Conservation (phyloP, 2,888 invertebrate genomes). For the Chymomyza fuscimana region DNA sequence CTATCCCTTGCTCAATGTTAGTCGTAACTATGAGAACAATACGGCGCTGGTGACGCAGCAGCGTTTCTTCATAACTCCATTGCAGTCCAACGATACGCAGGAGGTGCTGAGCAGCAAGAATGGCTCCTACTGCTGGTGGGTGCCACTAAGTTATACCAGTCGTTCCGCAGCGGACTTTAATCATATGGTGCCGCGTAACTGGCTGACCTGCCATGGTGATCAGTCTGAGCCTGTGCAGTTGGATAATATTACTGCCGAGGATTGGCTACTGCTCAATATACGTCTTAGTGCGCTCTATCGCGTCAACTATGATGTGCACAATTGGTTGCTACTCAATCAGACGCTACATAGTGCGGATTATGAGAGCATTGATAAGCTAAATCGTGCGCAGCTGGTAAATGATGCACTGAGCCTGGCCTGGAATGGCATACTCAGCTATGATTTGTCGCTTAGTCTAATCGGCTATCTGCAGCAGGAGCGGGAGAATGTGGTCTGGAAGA, state of each 20-base stretch:
- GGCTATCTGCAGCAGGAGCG: slow-evolving; percentile 80
- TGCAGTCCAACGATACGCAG: slow-evolving; percentile 19
- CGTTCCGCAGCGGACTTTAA: slow-evolving; percentile 10
- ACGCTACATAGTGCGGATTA: slow-evolving; percentile 82
- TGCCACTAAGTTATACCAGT: slow-evolving; percentile 83
- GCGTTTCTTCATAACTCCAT: slow-evolving; percentile 55
- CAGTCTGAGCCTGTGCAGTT: slow-evolving; percentile 19
- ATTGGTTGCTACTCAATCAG: slow-evolving; percentile 84
- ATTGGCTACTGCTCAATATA: slow-evolving; percentile 87
- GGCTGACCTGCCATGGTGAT: slow-evolving; percentile 79
- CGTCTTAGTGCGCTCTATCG: slow-evolving; percentile 86
- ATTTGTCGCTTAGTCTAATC: slow-evolving; percentile 81
- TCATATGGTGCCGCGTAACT: slow-evolving; percentile 64
- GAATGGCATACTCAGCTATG: slow-evolving; percentile 84
- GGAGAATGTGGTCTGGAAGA: slow-evolving; percentile 80
- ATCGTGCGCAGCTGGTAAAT: slow-evolving; percentile 89
- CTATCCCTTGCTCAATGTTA: slow-evolving; percentile 86
- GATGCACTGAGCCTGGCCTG: slow-evolving; percentile 86
- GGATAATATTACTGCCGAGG: slow-evolving; percentile 62
- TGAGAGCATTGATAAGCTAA: slow-evolving; percentile 83
- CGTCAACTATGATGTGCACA: slow-evolving; percentile 87
- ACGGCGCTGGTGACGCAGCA: slow-evolving; percentile 82
- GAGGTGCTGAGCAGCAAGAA: slow-evolving; percentile 1
- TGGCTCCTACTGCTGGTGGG: slow-evolving; percentile 81
- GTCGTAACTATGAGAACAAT: slow-evolving; percentile 82